Conservation (phyloP, 2,797 vertebrate species). For the Sebastes oblongus region DNA sequence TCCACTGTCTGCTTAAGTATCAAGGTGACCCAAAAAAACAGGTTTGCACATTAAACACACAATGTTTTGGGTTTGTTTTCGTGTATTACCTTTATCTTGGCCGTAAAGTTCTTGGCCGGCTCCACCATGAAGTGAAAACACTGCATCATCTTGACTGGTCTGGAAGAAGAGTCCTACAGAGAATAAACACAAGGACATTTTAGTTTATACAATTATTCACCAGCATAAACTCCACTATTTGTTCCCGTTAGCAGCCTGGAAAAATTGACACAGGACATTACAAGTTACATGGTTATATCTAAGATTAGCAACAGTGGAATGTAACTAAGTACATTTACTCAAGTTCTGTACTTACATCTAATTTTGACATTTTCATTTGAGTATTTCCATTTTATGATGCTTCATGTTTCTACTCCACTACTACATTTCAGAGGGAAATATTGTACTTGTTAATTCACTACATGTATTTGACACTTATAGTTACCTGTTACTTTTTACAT, state of each 20-base stretch:
- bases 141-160: conserved; percentile 80
- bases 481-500: not conserved
- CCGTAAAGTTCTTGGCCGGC: conserved; percentile 81
- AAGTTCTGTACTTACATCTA: no score
- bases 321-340: not conserved
- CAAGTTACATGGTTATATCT: not conserved
- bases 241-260: not conserved
- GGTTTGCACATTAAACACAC: conserved; percentile 32
- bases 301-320: not conserved
- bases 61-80: not conserved
- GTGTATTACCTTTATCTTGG: conserved; percentile 80
- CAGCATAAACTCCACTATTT: not conserved
- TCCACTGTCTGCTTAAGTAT: conserved; percentile 4
- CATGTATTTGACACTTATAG: not conserved
- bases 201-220: not conserved
- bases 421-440: not conserved
- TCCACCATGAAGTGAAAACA: conserved; percentile 86
- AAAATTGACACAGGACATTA: not conserved
- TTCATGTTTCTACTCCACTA: not conserved
- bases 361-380: not conserved
- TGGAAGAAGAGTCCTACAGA: conserved; percentile 14
- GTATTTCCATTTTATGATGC: not conserved
- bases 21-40: conserved; percentile 30
- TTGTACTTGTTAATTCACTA: not conserved
- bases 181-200: conserved; percentile 11